These are phyloP conservation scores for Tetrax tetrax DNA, from an alignment of 2,113 vertebrate species.

Conservation along the genomic window DNA sequence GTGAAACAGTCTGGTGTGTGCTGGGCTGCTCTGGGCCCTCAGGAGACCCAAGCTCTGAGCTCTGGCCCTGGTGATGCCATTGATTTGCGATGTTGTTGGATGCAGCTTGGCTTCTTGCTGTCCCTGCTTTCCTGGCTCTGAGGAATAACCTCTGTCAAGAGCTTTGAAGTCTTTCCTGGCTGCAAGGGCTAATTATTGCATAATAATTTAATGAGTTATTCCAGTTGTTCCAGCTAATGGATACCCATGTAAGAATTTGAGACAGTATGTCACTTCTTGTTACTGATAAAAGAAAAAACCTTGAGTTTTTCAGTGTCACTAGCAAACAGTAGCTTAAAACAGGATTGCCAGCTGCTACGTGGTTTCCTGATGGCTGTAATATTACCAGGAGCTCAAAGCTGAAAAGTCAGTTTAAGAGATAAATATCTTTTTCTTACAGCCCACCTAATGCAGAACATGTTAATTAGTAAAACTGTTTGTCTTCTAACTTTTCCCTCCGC, in stretches of 20 bases:
- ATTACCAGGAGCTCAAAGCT: background rate
- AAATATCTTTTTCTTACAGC: background rate
- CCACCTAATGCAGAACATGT: background rate
- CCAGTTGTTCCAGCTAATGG: background rate
- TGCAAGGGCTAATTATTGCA: background rate
- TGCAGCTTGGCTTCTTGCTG: background rate
- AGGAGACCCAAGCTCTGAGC: background rate
- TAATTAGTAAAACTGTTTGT: background rate
- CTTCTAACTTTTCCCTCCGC: background rate
- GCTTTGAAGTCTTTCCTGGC: background rate
- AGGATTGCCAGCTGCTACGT: background rate
- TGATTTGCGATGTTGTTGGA: background rate
- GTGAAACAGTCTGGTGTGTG: rapidly evolving
- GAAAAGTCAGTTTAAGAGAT: background rate
- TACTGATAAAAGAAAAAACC: background rate
- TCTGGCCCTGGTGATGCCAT: background rate
- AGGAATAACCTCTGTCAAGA: background rate
- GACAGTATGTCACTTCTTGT: background rate
- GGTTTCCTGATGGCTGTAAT: background rate
- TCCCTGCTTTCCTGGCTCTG: background rate
- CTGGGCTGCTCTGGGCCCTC: background rate
- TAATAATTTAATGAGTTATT: background rate
- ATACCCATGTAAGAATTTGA: background rate
- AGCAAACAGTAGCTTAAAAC: background rate
- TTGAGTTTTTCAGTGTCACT: background rate